These are phyloP conservation scores for Zeugodacus cucurbitae DNA, from an alignment of 1,140 invertebrate species.

Conservation along the genomic window DNA sequence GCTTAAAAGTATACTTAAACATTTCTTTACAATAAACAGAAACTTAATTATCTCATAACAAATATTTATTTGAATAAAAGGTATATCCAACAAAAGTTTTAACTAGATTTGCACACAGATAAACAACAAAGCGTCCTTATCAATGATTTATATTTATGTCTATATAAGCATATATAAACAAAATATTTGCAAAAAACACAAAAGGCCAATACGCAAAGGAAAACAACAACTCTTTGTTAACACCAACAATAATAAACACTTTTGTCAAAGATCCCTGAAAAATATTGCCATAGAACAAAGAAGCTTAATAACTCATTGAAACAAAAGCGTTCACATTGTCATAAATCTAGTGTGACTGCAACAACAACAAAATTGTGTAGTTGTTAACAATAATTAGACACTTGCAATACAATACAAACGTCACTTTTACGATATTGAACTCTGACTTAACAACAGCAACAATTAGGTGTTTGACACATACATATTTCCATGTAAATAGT, in stretches of 20 bases:
- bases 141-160: neutral
- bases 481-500: no score
- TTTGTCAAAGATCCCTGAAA: neutral
- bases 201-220: neutral
- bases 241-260: neutral
- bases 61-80: no score
- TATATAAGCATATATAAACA: neutral
- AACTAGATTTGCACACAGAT: neutral
- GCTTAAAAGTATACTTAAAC: neutral
- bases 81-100: neutral
- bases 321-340: conserved; percentile 19
- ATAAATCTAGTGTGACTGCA: neutral
- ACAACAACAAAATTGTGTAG: neutral
- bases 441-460: neutral
- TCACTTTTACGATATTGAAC: neutral
- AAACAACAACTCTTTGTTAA: neutral
- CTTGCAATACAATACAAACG: neutral
- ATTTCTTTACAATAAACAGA: neutral
- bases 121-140: neutral
- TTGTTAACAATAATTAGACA: neutral
- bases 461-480: neutral
- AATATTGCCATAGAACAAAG: neutral
- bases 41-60: no score
- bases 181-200: neutral
- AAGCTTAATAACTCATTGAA: neutral